Evolutionary conservation across 1,140 invertebrate species (phyloP).

Genomic region (Caenorhabditis inopinata): DNA sequence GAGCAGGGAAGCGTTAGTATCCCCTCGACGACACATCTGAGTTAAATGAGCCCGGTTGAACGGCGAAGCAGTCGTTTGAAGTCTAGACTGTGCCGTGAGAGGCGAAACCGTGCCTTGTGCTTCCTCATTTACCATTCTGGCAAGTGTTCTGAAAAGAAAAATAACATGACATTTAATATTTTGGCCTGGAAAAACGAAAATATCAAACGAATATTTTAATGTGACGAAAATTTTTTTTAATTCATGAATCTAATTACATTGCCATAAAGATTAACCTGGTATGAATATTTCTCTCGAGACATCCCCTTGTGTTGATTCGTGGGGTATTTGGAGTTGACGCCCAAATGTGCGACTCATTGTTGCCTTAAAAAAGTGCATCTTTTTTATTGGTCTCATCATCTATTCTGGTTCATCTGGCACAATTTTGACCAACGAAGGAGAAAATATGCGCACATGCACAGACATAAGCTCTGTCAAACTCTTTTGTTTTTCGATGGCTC

Average conservation of each 20-base stretch:
- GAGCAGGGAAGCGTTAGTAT: neutral
- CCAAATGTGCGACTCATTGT: neutral
- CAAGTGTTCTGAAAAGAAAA: neutral
- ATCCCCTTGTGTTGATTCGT: neutral
- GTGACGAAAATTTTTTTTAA: too few relatives aligned
- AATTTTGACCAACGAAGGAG: neutral
- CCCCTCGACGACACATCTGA: neutral
- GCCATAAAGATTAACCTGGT: neutral
- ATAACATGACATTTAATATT: too few relatives aligned
- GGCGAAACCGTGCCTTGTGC: neutral
- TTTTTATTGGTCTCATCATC: constrained; percentile 9
- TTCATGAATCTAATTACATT: too few relatives aligned
- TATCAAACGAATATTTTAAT: too few relatives aligned
- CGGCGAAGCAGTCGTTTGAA: neutral
- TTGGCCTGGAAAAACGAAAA: too few relatives aligned
- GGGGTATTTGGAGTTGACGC: neutral
- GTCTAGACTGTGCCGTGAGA: neutral
- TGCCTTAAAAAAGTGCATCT: constrained; percentile 11
- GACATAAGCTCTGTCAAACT: neutral
- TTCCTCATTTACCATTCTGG: neutral
- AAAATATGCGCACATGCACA: neutral
- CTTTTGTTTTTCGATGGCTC: constrained; percentile 14
- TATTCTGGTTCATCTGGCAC: constrained; percentile 29
- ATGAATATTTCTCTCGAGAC: neutral
- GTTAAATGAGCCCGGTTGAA: neutral